These are phyloP conservation scores for Cryptocephalus moraei DNA, from an alignment of 2,888 invertebrate species.

Conservation along the genomic window DNA sequence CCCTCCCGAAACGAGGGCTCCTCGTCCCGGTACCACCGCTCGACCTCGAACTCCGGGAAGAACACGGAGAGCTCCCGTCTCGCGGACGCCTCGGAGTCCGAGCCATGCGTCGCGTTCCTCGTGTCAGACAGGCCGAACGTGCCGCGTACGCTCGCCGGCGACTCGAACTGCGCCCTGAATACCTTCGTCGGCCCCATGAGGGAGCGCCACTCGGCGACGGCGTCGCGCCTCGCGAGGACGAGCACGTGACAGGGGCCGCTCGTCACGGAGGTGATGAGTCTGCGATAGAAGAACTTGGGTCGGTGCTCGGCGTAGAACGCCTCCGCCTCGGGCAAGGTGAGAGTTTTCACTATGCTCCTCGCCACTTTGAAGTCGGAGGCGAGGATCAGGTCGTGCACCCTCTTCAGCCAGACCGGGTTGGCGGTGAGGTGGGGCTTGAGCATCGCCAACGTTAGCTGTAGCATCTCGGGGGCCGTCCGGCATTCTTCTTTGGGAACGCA, in stretches of 20 bases:
- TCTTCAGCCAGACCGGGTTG: conserved; percentile 60
- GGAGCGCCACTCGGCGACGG: conserved; percentile 69
- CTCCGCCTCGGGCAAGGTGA: conserved; percentile 55
- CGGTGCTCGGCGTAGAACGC: conserved; percentile 76
- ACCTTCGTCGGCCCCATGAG: conserved; percentile 89
- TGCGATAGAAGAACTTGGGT: conserved; percentile 72
- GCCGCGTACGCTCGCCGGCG: conserved; percentile 72
- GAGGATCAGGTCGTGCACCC: conserved; percentile 57
- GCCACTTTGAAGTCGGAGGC: conserved; percentile 63
- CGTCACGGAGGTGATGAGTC: conserved; percentile 72
- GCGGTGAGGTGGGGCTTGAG: conserved; percentile 79
- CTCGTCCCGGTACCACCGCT: not conserved
- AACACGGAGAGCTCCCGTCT: conserved; percentile 69
- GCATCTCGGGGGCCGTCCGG: not conserved
- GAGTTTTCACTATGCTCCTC: conserved; percentile 50
- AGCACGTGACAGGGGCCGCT: conserved; percentile 80
- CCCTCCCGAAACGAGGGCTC: not conserved
- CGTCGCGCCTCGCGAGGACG: conserved; percentile 65
- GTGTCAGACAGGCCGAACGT: conserved; percentile 87
- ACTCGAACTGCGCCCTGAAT: conserved; percentile 64
- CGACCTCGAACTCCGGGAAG: conserved; percentile 64
- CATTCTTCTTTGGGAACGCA: too few relatives aligned
- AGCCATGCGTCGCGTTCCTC: conserved; percentile 89
- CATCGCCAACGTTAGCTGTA: conserved; percentile 71
- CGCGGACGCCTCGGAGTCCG: conserved; percentile 70